Evolutionary conservation across 2,797 vertebrate species (phyloP), one percentile per base, ranked within the genome.

Genomic region (Microctenopoma stevenorrisi): DNA sequence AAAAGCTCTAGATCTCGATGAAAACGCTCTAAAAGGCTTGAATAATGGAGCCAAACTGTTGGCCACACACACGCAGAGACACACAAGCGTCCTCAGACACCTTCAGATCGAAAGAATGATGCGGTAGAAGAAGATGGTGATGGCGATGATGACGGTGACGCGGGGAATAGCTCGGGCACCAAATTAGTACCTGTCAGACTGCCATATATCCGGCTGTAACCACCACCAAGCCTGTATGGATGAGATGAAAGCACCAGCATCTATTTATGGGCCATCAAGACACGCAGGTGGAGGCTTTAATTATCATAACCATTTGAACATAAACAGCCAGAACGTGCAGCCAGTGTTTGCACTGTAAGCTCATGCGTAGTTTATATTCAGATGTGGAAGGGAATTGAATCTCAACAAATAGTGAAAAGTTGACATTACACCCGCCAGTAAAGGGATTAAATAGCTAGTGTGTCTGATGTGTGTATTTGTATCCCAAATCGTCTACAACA

Each of bases 281-380:
- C 70, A 76, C 7, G 69, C 81, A 88, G 79, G 85, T 88, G 78
- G 81, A 85, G 74, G 76, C 74, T 83, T 85, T 86, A 85, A 87
- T 88, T 82, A 84, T 71, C 84, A 69, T 83, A 56, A 71, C 69
- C 59, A 61, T 78, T 64, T 69, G 49, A 76, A 83, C 77, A 72
- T 71, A 71, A 87, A 73, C 76, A 72, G 66, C 57, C 62, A 64
- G 70, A 64, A 47, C 48, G 59, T 54, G 69, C 46, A 14, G 40
- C 56, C 42, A 13, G 48, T 59, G 40, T 72, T 62, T 68, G 40
- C 47, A 8, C 18, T 47, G 38, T n/a, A 35, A 57, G 72, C 49
- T 46, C 43, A 8, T 44, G 33, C 22, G 30, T 15, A 50, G 50
- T 79, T 76, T 48, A 33, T 60, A 48, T 63, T 53, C 56, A 63